Conservation (phyloP, 2,797 vertebrate species). For the Syngnathus acus region DNA sequence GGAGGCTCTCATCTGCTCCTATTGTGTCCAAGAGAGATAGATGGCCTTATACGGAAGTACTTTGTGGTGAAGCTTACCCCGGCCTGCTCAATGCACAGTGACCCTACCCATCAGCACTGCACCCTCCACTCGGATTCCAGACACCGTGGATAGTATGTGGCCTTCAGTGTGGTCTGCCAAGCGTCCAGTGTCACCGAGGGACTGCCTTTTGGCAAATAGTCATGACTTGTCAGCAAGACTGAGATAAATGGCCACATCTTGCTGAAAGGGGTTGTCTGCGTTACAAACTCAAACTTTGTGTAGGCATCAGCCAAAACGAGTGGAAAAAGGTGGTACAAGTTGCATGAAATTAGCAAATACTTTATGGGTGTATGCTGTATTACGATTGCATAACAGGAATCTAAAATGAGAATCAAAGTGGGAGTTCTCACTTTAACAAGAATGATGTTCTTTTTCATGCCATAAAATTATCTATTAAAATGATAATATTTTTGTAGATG, state of each 20-base stretch:
- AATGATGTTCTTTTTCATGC: neutral
- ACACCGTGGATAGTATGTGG: slow-evolving; percentile 71
- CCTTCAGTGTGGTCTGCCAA: slow-evolving; percentile 77
- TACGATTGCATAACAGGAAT: neutral
- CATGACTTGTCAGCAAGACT: slow-evolving; percentile 45
- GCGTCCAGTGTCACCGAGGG: slow-evolving; percentile 55
- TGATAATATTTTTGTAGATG: too few relatives aligned
- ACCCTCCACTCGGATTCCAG: slow-evolving; percentile 73
- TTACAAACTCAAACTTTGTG: neutral
- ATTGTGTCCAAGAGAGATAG: slow-evolving; percentile 71
- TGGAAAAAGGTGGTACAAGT: neutral
- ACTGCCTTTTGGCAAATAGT: slow-evolving; percentile 44
- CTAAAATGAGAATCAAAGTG: neutral
- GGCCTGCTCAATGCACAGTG: slow-evolving; percentile 31
- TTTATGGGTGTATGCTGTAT: neutral
- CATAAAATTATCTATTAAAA: neutral
- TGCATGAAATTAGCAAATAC: neutral
- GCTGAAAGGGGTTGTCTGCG: slow-evolving; percentile 11
- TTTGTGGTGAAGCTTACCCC: slow-evolving; percentile 56
- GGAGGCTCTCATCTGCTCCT: slow-evolving; percentile 64
- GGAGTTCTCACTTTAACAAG: neutral
- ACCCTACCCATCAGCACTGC: slow-evolving; percentile 54
- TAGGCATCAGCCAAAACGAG: neutral
- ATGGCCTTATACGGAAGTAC: slow-evolving; percentile 84
- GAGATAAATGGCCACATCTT: slow-evolving; percentile 26